Evolutionary conservation across 2,888 invertebrate species (phyloP), one percentile per base, ranked within the genome.

Genomic region (Ischnura elegans): DNA sequence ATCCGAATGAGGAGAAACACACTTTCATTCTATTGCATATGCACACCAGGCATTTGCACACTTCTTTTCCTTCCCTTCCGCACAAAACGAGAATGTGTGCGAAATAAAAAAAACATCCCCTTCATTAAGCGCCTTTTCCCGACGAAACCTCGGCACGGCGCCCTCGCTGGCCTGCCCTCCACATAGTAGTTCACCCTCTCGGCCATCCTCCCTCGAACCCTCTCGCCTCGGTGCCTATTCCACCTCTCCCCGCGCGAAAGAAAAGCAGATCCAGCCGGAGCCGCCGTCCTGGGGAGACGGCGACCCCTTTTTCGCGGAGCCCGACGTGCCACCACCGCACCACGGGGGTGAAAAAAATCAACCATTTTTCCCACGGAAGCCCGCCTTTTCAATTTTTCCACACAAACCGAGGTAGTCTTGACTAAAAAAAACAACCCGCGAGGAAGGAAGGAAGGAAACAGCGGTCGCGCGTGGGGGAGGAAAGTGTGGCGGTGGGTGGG

Each of bases 201-300:
- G 8, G 76, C 36, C n/a, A 6, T 25, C n/a, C n/a, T 19, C n/a
- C n/a, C n/a, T 6, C 76, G 10, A 13, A 29, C 21, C 43, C 6
- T 43, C 45, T 51, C 13, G 21, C 61, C 10, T 45, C 61, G n/a
- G n/a, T 45, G 36, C 90, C 42, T 8, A 43, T 66, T 42, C 61
- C 55, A 29, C 16, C 43, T 66, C 42, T 45, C 90, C 90, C 21
- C 55, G 90, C 66, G 61, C 43, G 90, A 42, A 55, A n/a, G 29
- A 6, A 16, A 13, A 5, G 21, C 87, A 29, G 3, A 55, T 42
- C 42, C 61, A 61, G 61, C 21, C 25, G 61, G 61, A 5, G 25
- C 61, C 21, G 61, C 19, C 8, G 21, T 5, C 4, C 25, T 25
- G 61, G 21, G 21, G 5, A 5, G 25, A 5, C 19, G 21, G 21